Evolutionary conservation across 1,140 invertebrate species (phyloP).

Genomic region (Leptinotarsa lineolata): DNA sequence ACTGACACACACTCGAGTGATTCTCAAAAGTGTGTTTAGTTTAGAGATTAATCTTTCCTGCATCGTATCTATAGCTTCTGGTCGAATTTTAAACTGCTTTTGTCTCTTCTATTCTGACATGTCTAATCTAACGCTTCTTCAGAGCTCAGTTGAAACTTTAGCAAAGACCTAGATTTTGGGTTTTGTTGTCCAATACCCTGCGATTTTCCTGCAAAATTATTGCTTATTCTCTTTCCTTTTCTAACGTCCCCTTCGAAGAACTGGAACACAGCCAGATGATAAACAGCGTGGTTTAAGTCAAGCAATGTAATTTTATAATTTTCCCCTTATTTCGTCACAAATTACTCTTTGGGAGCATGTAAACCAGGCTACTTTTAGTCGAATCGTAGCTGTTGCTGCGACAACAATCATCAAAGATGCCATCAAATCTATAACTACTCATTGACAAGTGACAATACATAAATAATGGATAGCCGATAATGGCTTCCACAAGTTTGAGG

Average conservation of each 20-base stretch:
- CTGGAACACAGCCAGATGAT: slow-evolving; percentile 25
- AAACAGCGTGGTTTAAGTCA: slow-evolving; percentile 49
- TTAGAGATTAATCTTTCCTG: no score
- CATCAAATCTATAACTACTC: not conserved
- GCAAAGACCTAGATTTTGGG: no score
- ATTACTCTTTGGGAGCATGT: slow-evolving; percentile 55
- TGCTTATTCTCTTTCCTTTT: not conserved
- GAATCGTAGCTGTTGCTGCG: slow-evolving; percentile 46
- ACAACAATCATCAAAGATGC: slow-evolving; percentile 41
- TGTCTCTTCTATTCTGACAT: no score
- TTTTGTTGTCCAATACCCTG: no score
- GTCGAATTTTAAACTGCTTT: no score
- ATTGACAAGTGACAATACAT: slow-evolving; percentile 1
- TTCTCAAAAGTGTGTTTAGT: no score
- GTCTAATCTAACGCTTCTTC: no score
- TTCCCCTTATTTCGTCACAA: slow-evolving; percentile 59
- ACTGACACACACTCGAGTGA: no score
- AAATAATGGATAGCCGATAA: not conserved
- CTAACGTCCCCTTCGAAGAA: not conserved
- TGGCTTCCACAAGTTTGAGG: not conserved
- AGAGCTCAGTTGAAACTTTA: not conserved
- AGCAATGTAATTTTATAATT: slow-evolving; percentile 59
- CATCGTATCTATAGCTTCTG: no score
- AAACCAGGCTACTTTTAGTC: slow-evolving; percentile 55
- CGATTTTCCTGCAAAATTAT: no score